Evolutionary conservation across 2,888 invertebrate species (phyloP), one percentile per base, ranked within the genome.

Genomic region (Drosophila buzzatii): DNA sequence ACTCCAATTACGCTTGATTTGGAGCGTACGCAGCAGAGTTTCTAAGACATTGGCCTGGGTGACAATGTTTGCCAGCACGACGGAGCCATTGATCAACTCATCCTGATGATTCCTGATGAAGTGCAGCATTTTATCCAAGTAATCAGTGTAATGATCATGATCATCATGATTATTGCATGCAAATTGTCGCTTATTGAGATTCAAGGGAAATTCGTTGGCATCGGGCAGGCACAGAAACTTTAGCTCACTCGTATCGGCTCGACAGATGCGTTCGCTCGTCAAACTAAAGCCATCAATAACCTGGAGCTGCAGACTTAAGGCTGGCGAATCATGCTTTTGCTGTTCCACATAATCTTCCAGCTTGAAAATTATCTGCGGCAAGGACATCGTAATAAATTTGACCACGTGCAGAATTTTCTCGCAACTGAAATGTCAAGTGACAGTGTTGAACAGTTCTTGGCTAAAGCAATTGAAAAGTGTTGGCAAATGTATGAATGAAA

Each of bases 51-150:
- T n/a, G 1, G 1, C 23, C 10, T 41, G 33, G 2, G 49, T 64
- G 12, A 64, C 41, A 35, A 63, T 18, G 10, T 49, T 12, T 8
- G 64, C 41, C 14, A 4, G 20, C 33, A 64, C 20, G 8, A 0
- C 27, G 9, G 6, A 3, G 35, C 12, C 44, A 62, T 27, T 16
- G 1, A 27, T 27, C 4, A 27, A 27, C 27, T 27, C 16, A 2
- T 55, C 16, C 4, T 10, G 20, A 7, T 55, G 4, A n/a, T 41
- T 10, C 39, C 3, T 64, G 5, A 64, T 64, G 16, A 59, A 64
- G 41, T 23, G 6, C 12, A 58, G 41, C 58, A 64, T 58, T 2
- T 41, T 39, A 18, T 58, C 63, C 41, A 58, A n/a, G 18, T 58
- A 49, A 0, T 41, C 39, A 2, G 14, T 3, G 16, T 27, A 4